Conservation (phyloP, 2,888 invertebrate genomes). For the Parasteatoda lunata region DNA sequence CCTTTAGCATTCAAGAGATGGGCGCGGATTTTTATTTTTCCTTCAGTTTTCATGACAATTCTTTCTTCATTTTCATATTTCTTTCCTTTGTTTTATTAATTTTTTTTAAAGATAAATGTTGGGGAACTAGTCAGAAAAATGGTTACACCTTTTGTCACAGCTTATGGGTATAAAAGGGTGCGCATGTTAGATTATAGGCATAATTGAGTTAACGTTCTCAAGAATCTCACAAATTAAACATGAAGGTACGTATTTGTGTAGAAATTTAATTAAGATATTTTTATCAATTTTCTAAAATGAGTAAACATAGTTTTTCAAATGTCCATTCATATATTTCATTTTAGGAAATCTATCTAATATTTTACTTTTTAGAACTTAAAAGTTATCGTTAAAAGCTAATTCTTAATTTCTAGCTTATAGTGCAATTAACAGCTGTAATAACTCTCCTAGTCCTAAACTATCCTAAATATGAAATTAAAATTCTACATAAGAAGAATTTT, state of each 20-base stretch:
- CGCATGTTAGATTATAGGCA: not conserved
- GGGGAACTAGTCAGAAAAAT: conserved; percentile 31
- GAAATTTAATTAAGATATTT: not conserved
- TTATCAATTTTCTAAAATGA: not conserved
- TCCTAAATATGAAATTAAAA: no score
- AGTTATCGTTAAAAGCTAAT: no score
- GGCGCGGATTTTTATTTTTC: conserved; percentile 55
- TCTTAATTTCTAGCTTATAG: no score
- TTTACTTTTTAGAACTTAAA: no score
- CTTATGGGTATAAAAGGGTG: conserved; percentile 59
- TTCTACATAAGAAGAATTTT: no score
- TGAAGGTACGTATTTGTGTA: conserved; percentile 35
- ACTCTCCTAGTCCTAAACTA: no score
- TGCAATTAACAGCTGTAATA: no score
- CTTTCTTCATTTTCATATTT: conserved; percentile 20
- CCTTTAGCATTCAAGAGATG: conserved; percentile 60
- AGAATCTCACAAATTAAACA: conserved; percentile 25
- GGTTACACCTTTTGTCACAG: conserved; percentile 48
- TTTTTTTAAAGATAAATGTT: conserved; percentile 22
- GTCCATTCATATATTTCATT: no score
- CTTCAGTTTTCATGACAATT: conserved; percentile 11
- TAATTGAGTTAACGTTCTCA: conserved; percentile 49
- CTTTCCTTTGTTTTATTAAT: conserved; percentile 10
- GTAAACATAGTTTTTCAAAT: no score
- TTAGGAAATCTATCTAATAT: no score